A percentile compares a stretch with the other conserved stretches of the same genome.
phyloP scores from a whole-genome alignment of 1,140 invertebrate species.

The Mycetomoellerius zeteki region DNA sequence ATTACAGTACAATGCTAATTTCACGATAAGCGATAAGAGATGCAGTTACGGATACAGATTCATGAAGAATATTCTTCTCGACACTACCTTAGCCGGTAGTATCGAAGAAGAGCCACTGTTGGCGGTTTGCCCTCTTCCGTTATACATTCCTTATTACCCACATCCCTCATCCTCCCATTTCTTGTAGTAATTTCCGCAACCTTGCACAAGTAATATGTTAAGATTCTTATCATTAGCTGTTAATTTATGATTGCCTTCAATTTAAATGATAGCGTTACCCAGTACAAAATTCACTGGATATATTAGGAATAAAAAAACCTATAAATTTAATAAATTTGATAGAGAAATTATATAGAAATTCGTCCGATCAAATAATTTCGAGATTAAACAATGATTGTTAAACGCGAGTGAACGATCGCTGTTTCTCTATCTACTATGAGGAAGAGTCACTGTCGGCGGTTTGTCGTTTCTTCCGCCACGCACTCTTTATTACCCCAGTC shows the following conservation, averaged over 20 bases:
- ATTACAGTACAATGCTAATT: not conserved
- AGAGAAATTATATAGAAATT: not conserved
- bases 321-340: not conserved
- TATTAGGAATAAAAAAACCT: not conserved
- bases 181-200: constrained; percentile 73
- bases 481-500: constrained; percentile 73
- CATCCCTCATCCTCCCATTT: constrained; percentile 67
- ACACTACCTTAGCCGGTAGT: constrained; percentile 8
- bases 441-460: constrained; percentile 72
- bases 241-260: constrained; percentile 66
- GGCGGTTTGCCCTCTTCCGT: constrained; percentile 66
- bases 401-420: constrained; percentile 13
- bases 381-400: constrained; percentile 35
- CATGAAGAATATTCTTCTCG: constrained; percentile 45
- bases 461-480: constrained; percentile 73
- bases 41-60: not conserved
- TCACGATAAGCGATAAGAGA: constrained; percentile 15
- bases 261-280: constrained; percentile 57
- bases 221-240: constrained; percentile 68
- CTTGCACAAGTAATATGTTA: constrained; percentile 68
- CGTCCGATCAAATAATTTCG: not conserved
- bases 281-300: not conserved
- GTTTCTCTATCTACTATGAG: constrained; percentile 66
- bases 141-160: constrained; percentile 66
- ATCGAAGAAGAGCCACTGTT: constrained; percentile 58